A percentile compares a stretch with the other conserved stretches of the same genome.
phyloP scores from a whole-genome alignment of 2,888 invertebrate species.

The Deilephila elpenor region DNA sequence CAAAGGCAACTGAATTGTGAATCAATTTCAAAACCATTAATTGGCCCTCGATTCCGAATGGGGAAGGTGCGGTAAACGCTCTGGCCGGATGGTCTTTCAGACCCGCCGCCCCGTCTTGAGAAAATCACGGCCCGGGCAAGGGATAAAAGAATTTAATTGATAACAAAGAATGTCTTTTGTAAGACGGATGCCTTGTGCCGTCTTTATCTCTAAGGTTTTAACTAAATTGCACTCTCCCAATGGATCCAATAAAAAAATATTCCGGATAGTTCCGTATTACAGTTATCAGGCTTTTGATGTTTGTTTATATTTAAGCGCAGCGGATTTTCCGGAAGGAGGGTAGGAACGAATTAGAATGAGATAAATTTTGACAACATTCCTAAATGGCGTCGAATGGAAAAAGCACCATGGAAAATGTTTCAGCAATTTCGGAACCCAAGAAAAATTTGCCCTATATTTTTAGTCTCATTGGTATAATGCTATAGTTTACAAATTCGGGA shows the following conservation, averaged over 20 bases:
- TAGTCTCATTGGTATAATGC: too few relatives aligned
- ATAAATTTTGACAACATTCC: too few relatives aligned
- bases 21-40: conserved; percentile 81
- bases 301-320: neutral
- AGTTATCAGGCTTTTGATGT: conserved; percentile 6
- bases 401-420: too few relatives aligned
- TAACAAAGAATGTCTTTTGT: conserved; percentile 59
- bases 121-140: conserved; percentile 68
- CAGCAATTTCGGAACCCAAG: too few relatives aligned
- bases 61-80: conserved; percentile 60
- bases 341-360: neutral
- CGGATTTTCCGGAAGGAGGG: neutral
- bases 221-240: conserved; percentile 16
- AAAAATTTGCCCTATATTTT: too few relatives aligned
- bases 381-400: too few relatives aligned
- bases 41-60: conserved; percentile 66
- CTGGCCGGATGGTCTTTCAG: conserved; percentile 59
- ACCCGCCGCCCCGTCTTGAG: conserved; percentile 50
- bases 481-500: too few relatives aligned
- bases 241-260: conserved; percentile 18
- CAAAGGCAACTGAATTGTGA: conserved; percentile 64
- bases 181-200: conserved; percentile 13
- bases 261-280: conserved; percentile 15
- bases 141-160: conserved; percentile 78
- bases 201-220: conserved; percentile 19